A percentile compares a stretch with the other conserved stretches of the same genome.
Evolutionary conservation across 2,797 vertebrate species (phyloP).

Genomic region (Chelidonichthys spinosus): DNA sequence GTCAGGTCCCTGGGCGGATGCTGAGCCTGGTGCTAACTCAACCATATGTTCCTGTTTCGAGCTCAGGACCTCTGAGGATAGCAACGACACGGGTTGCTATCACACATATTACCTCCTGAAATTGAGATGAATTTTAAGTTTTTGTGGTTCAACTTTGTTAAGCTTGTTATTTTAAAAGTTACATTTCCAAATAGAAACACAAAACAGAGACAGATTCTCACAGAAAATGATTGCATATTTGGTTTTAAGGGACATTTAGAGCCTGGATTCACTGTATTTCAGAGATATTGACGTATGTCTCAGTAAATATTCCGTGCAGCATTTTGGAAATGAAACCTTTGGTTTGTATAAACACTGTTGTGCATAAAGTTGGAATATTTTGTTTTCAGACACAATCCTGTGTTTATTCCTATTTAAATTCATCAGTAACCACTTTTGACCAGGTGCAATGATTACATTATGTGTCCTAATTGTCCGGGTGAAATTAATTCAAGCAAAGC

Average conservation of each 20-base stretch:
- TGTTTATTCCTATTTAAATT: too few species aligned
- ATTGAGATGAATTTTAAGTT: background rate
- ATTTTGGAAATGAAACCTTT: slow-evolving; percentile 11
- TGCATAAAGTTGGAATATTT: too few species aligned
- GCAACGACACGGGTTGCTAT: slow-evolving; percentile 7
- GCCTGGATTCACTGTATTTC: background rate
- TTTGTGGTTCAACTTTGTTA: background rate
- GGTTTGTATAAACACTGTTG: background rate
- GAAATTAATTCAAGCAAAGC: too few species aligned
- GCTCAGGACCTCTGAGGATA: slow-evolving; percentile 17
- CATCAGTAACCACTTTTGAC: too few species aligned
- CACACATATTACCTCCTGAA: background rate
- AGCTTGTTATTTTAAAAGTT: too few species aligned
- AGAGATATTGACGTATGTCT: background rate
- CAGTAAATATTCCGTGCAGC: background rate
- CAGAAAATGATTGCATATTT: background rate
- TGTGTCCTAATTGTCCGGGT: too few species aligned
- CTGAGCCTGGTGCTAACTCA: slow-evolving; percentile 31
- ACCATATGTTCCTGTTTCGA: slow-evolving; percentile 44
- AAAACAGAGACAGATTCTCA: background rate
- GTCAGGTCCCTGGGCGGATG: slow-evolving; percentile 31
- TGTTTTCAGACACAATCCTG: too few species aligned
- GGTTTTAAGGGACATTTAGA: background rate
- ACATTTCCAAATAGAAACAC: too few species aligned
- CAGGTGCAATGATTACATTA: too few species aligned